Base-by-base conservation (phyloP, 2,113 vertebrate species). In the Pangasianodon hypophthalmus region DNA sequence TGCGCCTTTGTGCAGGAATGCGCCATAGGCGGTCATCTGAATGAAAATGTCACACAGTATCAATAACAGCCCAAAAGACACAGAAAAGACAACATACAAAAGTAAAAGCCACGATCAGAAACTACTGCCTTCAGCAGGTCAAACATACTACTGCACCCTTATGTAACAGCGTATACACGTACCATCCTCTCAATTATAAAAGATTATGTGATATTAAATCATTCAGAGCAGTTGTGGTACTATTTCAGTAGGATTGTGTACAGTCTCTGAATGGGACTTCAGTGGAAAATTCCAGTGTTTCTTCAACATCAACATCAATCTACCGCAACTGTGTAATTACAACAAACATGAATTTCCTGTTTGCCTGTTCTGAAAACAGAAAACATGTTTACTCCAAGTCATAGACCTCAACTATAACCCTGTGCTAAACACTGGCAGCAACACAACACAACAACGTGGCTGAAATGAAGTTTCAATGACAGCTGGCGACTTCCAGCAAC, bases 11-110 rank as follows among this genome's bases (percentile, higher is more conserved):
- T 99, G 98, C 88, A 99, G 96, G 92, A 99, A 99, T 0, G 98
- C 98, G 92, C 98, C 98, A 87, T 98, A 99, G 26, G 98, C 97
- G 4, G 97, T 98, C 98, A 99, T 98, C 98, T 99, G 94, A 80
- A 88, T 37, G 10, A 91, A 86, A 93, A 84, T 91, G 37, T 79
- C 88, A 0, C 90, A 48, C 41, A 29, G 52, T 86, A 7, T 21
- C 7, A 87, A 77, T 7, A 54, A 69, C 41, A 50, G 44, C 54
- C 19, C 16, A 41, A 67, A 8, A 88, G n/a, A 54, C 19, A 56
- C 13, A 56, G 2, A 41, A 54, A 2, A 50, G 18, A 19, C 48
- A 19, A 24, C 3, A 52, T 37, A 24, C 9, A 75, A 44, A 75
- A 46, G 41, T 75, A 64, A 87, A 87, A 80, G 4, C 56, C 1